Conservation (phyloP, 2,113 vertebrate species). For the Pseudolaguvia tuberculata region DNA sequence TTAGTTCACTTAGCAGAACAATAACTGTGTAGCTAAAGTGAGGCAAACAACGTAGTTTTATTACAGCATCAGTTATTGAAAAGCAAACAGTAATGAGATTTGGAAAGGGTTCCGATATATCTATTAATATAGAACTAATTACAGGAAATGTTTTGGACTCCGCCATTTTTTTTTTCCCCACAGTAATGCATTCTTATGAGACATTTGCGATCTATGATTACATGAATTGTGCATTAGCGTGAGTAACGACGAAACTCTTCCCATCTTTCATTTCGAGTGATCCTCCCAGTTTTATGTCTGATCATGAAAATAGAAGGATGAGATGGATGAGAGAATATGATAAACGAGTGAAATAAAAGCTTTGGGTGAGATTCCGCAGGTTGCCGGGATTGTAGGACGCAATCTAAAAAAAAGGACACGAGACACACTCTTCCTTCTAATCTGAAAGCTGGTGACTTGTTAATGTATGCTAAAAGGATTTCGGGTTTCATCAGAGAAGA, state of each 20-base stretch:
- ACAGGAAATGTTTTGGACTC: background rate
- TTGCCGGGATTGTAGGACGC: background rate
- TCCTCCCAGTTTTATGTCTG: background rate
- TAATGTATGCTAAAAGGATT: background rate
- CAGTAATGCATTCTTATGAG: background rate
- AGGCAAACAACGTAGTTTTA: background rate
- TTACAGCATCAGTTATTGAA: background rate
- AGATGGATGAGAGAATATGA: conserved; percentile 13
- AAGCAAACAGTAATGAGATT: background rate
- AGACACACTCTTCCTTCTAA: background rate
- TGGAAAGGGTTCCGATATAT: background rate
- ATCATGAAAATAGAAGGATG: conserved; percentile 24
- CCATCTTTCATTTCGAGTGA: too few species aligned
- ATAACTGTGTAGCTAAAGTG: background rate
- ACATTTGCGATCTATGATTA: conserved; percentile 12
- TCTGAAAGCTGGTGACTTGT: background rate
- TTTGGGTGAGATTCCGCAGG: background rate
- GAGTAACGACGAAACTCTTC: conserved; percentile 32
- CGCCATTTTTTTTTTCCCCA: background rate
- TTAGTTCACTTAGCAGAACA: background rate
- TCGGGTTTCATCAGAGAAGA: background rate
- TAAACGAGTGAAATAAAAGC: background rate
- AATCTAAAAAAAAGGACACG: background rate
- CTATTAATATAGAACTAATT: background rate
- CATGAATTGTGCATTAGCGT: conserved; percentile 11